phyloP scores from a whole-genome alignment of 2,888 invertebrate genomes.

The Brenthis daphne region DNA sequence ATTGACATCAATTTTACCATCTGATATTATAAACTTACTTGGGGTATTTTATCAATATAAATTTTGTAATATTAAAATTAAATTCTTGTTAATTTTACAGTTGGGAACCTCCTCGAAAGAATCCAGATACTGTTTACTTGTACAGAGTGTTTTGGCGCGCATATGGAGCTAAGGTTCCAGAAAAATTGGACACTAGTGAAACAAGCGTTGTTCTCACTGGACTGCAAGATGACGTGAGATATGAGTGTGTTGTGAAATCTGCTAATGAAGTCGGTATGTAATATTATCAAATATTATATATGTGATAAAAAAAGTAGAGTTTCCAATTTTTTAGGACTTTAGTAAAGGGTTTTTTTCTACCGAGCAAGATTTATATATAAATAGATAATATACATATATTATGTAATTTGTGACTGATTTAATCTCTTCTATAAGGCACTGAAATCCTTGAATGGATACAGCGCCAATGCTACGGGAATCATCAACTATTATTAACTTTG shows the following conservation, averaged over 20 bases:
- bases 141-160: slow-evolving; percentile 92
- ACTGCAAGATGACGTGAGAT: slow-evolving; percentile 87
- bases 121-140: slow-evolving; percentile 90
- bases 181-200: slow-evolving; percentile 87
- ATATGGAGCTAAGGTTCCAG: slow-evolving; percentile 83
- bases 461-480: too few species aligned
- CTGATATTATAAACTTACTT: too few species aligned
- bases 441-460: too few species aligned
- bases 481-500: too few species aligned
- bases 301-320: too few species aligned
- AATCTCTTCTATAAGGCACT: neutral
- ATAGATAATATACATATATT: too few species aligned
- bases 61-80: neutral
- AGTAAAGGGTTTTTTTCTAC: too few species aligned
- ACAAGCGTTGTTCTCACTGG: slow-evolving; percentile 87
- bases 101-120: slow-evolving; percentile 92
- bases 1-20: too few species aligned
- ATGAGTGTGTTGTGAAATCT: slow-evolving; percentile 92
- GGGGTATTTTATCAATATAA: neutral
- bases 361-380: too few species aligned
- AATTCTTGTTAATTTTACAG: slow-evolving; percentile 50
- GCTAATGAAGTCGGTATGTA: slow-evolving; percentile 87
- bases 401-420: neutral
- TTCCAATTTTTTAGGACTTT: too few species aligned
- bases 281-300: too few species aligned